Base-by-base conservation (phyloP, 2,797 vertebrate genomes). In the Nasua narica region DNA sequence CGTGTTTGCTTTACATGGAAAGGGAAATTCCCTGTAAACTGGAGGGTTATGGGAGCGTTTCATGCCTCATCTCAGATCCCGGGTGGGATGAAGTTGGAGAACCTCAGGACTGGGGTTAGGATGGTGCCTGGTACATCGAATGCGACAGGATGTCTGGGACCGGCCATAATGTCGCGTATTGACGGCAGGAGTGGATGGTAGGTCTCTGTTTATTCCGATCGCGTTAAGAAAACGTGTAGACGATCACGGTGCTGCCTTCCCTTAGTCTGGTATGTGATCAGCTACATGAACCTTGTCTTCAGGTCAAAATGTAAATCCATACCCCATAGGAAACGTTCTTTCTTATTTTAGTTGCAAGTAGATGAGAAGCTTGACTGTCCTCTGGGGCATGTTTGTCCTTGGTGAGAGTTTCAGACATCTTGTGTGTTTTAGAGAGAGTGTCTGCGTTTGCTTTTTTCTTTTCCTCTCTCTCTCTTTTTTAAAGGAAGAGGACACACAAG, bases 101-200 rank as follows among this genome's bases (percentile, higher is more conserved):
- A 9, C 23, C 35, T 87, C 18, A 35, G 56, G 56, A 14, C 3
- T 5, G 32, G 46, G 35, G 8, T 23, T 27, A 95, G 29, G 60
- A 37, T 11, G 29, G 0, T 48, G 52, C 37, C 27, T 13, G 10
- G 16, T 56, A 16, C 11, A 0, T 1, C 35, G 35, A 4, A 1
- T 27, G 2, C 6, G 58, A 74, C 16, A 72, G 91, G n/a, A 5
- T 15, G 19, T 46, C 32, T 84, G 48, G 2, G 37, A n/a, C 14
- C 1, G 43, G 43, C 29, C 14, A 2, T 5, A 5, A 32, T 12
- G 69, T 23, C 1, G 27, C 2, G 1, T 48, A 21, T 35, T 23
- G 50, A n/a, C 23, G 29, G 0, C 27, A 69, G n/a, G 48, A 21
- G n/a, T 27, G 6, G 29, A 23, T 0, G 0, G 3, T 27, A 69